Base-by-base conservation (phyloP, 2,113 vertebrate genomes). In the Psilopogon haemacephalus region DNA sequence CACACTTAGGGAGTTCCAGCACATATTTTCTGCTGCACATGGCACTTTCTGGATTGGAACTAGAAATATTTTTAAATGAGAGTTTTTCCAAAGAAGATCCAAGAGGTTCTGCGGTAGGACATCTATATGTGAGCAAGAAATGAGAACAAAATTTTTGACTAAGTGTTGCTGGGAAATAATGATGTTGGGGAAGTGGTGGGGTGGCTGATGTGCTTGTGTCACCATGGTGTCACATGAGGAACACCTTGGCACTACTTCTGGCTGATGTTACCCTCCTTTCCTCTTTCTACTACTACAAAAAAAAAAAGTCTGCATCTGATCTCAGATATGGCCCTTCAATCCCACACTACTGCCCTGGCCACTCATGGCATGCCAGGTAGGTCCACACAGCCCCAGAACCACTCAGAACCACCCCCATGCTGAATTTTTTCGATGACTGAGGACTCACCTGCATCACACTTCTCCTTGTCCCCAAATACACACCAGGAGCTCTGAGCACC, bases 141-240 rank as follows among this genome's bases (percentile, higher is more conserved):
- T 26, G 48, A 68, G 54, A 37, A 68, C 11, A 75, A 82, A 89
- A 56, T 11, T 9, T 3, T 44, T 30, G 59, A 17, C 82, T 72
- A 48, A 75, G 30, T 17, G 87, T 84, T 83, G 7, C 62, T 40
- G 32, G 70, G 21, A 59, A 68, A 55, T 59, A 27, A 50, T 24
- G 54, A 40, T 16, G 28, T 20, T 71, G 48, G 13, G 24, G 73
- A 74, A 58, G 28, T 20, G 23, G 23, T 67, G 72, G 30, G 12
- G 6, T 71, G 55, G 27, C 20, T 2, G 13, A 15, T 0, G 1
- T 7, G 9, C 33, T 88, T 4, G 2, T 38, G 16, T 40, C 0
- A 0, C 24, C 40, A 46, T 1, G 0, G 2, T 33, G 56, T 23
- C 20, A 70, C 56, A 52, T 55, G 58, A 54, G 52, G 52, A 71